Percentiles rank a stretch among this genome's conserved stretches.
Evolutionary conservation across 2,888 invertebrate species (phyloP).

Genomic region (Congeria kusceri): DNA sequence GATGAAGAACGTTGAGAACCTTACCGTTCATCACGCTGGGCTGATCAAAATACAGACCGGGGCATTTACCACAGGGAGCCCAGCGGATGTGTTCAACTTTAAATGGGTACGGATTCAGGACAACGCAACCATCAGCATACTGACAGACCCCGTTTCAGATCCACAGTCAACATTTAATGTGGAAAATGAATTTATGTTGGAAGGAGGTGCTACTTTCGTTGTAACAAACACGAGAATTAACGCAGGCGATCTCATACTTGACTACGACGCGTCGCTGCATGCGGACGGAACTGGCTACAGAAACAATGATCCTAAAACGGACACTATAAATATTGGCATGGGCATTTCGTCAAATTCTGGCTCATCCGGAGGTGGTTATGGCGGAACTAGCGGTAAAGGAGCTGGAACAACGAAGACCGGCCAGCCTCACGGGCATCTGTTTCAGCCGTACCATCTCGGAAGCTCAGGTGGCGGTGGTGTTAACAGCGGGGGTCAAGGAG

Average conservation of each 20-base stretch:
- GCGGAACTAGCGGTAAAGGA: conserved; percentile 76
- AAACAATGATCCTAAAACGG: conserved; percentile 50
- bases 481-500: conserved; percentile 70
- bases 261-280: conserved; percentile 74
- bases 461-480: conserved; percentile 74
- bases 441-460: conserved; percentile 68
- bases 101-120: conserved; percentile 72
- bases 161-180: conserved; percentile 58
- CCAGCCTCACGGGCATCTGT: conserved; percentile 76
- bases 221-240: conserved; percentile 69
- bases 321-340: conserved; percentile 60
- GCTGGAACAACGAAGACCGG: conserved; percentile 68
- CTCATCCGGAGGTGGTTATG: conserved; percentile 77
- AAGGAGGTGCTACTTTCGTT: conserved; percentile 73
- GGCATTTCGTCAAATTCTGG: conserved; percentile 63
- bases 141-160: conserved; percentile 67
- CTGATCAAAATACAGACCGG: conserved; percentile 66
- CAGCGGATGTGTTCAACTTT: conserved; percentile 58
- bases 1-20: conserved; percentile 69
- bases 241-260: conserved; percentile 69
- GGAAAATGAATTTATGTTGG: conserved; percentile 64
- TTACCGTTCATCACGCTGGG: conserved; percentile 73
- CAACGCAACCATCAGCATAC: conserved; percentile 68
- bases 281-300: conserved; percentile 71
- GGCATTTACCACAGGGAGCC: conserved; percentile 60